These are phyloP conservation scores for Chrysolina haemoptera DNA, from an alignment of 2,888 invertebrate species.

Conservation along the genomic window DNA sequence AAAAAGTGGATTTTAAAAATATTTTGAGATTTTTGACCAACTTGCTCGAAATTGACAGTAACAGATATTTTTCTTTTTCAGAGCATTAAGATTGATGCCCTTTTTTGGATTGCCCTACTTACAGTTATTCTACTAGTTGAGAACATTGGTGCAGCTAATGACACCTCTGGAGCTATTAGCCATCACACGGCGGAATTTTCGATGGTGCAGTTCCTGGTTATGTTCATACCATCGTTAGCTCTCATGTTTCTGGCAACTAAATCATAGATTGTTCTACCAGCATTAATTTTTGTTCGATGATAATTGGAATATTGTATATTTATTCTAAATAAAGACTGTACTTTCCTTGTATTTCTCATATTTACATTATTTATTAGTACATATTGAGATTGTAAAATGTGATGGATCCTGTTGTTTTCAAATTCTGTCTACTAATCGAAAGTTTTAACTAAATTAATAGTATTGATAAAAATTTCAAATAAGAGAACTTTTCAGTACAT, in stretches of 20 bases:
- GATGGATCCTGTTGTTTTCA: not conserved
- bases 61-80: not conserved
- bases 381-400: not conserved
- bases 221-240: constrained; percentile 2
- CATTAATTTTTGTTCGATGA: constrained; percentile 3
- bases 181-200: constrained; percentile 7
- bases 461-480: too few relatives aligned
- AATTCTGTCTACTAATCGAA: not conserved
- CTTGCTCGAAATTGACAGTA: not conserved
- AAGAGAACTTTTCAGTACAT: too few relatives aligned
- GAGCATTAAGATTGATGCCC: constrained; percentile 10
- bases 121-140: constrained; percentile 16
- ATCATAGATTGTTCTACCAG: not conserved
- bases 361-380: not conserved
- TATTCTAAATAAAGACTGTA: constrained; percentile 18
- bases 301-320: constrained; percentile 17
- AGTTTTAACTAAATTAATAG: too few relatives aligned
- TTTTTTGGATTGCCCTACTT: not conserved
- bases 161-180: constrained; percentile 11
- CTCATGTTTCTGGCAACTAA: constrained; percentile 1
- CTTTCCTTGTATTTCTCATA: not conserved
- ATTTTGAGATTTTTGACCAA: too few relatives aligned
- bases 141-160: not conserved
- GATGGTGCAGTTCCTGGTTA: not conserved
- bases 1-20: too few relatives aligned